Base-by-base conservation (phyloP, 2,797 vertebrate genomes). In the Xenops minutus region DNA sequence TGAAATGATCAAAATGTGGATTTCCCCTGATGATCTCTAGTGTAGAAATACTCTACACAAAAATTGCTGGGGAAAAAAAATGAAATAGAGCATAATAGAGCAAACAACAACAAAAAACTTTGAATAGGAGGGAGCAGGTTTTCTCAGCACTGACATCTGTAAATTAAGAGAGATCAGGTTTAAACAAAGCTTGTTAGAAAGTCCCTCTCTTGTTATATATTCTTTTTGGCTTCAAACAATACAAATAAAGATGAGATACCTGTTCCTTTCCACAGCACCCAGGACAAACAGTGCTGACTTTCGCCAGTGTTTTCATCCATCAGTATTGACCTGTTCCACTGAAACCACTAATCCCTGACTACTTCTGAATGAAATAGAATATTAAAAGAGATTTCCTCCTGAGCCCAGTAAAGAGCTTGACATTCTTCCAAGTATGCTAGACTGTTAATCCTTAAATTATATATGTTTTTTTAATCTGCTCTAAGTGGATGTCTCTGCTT, bases 331-430 rank as follows among this genome's bases (percentile, higher is more conserved):
- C 79, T 81, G 12, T 49, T 94, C 89, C 74, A 88, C 59, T 77
- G 46, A 78, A 97, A 94, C 59, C 88, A 85, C 89, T 95, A 89
- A 97, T 95, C 87, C 88, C 85, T 78, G 56, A 83, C 87, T 94
- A 96, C 84, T 89, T 96, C 93, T 96, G 95, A 90, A 95, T 73
- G 75, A 96, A 97, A 94, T 0, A 81, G 72, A 95, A 86, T 95
- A 93, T 96, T 96, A 95, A 90, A 95, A 96, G 90, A 83, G 16
- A 79, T 92, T 97, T 97, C 91, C 95, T 97, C 79, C 80, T 91
- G 90, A 96, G 84, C 54, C 91, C 81, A 94, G 85, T 96, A 94
- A 96, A 95, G 89, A 72, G 83, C 68, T 95, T 97, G 94, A 97
- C 96, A 96, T 80, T 79, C 73, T 91, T 97, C 91, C 77, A 95